Conservation (phyloP, 2,888 invertebrate genomes). For the Carpatolechia fugitivella region DNA sequence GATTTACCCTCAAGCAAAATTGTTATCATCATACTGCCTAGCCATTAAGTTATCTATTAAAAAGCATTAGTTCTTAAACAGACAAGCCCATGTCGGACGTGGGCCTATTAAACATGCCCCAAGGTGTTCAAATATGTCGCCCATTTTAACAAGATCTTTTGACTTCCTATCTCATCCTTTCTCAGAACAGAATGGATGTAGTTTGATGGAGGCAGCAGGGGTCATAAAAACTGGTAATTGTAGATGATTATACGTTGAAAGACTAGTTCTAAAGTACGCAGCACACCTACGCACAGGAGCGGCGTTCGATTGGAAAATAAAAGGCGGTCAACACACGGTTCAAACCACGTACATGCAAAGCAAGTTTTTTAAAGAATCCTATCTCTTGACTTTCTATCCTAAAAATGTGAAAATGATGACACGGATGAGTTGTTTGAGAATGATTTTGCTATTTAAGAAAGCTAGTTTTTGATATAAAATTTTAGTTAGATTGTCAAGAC, state of each 20-base stretch:
- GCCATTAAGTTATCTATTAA: conserved; percentile 34
- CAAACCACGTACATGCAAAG: neutral
- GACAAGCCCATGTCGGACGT: conserved; percentile 31
- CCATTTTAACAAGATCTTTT: conserved; percentile 29
- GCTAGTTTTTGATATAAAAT: too few species aligned
- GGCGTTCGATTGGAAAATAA: conserved; percentile 29
- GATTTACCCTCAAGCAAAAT: conserved; percentile 8
- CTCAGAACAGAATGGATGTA: conserved; percentile 11
- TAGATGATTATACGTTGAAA: conserved; percentile 41
- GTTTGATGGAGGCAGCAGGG: conserved; percentile 23
- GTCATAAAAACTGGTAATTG: conserved; percentile 42
- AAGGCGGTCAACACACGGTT: conserved; percentile 13
- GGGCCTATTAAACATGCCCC: conserved; percentile 29
- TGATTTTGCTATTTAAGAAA: neutral
- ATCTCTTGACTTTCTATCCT: conserved; percentile 7
- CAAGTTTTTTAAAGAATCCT: conserved; percentile 5
- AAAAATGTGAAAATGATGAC: neutral
- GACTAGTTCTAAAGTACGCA: conserved; percentile 28
- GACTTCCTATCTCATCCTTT: conserved; percentile 22
- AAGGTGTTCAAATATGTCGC: conserved; percentile 34
- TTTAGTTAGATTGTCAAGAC: neutral
- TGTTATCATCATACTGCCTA: conserved; percentile 18
- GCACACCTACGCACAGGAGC: conserved; percentile 27
- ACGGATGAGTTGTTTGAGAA: neutral
- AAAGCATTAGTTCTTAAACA: conserved; percentile 42